phyloP scores from a whole-genome alignment of 2,888 invertebrate species.

The Acanthosepion pharaonis region DNA sequence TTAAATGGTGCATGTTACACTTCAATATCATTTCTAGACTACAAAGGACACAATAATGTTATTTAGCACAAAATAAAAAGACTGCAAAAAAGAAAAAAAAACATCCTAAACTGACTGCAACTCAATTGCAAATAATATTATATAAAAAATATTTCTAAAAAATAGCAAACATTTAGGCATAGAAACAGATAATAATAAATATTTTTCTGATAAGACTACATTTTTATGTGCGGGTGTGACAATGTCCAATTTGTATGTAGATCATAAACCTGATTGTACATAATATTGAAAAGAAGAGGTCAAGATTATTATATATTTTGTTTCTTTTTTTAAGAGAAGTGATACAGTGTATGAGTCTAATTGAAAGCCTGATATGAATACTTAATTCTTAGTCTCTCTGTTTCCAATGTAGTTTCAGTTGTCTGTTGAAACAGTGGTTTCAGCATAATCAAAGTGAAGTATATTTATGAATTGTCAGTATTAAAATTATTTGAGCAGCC shows the following conservation, averaged over 20 bases:
- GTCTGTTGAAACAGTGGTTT: no score
- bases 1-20: conserved; percentile 33
- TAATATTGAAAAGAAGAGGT: not conserved
- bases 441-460: no score
- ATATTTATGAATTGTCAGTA: no score
- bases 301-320: not conserved
- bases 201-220: conserved; percentile 4
- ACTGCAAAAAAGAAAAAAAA: not conserved
- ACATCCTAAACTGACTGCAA: not conserved
- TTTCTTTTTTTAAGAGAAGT: no score
- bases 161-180: not conserved
- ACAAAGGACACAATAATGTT: conserved; percentile 11
- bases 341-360: not conserved
- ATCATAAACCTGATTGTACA: conserved; percentile 2
- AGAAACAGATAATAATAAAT: conserved; percentile 4
- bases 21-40: conserved; percentile 9
- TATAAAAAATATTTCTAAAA: not conserved
- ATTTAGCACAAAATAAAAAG: conserved; percentile 6
- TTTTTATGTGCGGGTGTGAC: not conserved
- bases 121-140: conserved; percentile 8
- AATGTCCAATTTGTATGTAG: conserved; percentile 9
- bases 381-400: not conserved
- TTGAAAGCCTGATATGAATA: not conserved
- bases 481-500: no score
- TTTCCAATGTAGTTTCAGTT: no score